phyloP scores from a whole-genome alignment of 1,140 invertebrate species.

The Hylaeus anthracinus region DNA sequence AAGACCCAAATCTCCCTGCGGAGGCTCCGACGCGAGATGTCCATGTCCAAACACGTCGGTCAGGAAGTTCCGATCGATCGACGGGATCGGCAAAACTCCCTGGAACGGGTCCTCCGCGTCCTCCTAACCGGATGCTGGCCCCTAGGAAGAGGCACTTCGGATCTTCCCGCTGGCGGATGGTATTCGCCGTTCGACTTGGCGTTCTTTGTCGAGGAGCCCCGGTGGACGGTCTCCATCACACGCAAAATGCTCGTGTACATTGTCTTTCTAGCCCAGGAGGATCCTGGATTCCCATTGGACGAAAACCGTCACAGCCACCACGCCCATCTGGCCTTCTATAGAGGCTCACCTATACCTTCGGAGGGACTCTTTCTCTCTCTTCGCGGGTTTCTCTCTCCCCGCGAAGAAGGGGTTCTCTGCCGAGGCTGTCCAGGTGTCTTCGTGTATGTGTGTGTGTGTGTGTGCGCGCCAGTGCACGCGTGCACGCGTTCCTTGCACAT shows the following conservation, averaged over 20 bases:
- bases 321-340: conserved; percentile 77
- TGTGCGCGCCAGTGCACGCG: conserved; percentile 14
- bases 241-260: conserved; percentile 73
- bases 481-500: conserved; percentile 43
- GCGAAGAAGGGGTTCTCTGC: conserved; percentile 18
- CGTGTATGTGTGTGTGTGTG: conserved; percentile 26
- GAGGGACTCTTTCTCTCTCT: conserved; percentile 52
- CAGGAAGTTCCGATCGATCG: conserved; percentile 5
- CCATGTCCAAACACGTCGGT: neutral
- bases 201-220: conserved; percentile 65
- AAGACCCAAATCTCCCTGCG: neutral
- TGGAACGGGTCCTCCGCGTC: conserved; percentile 3
- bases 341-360: conserved; percentile 74
- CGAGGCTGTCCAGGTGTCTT: conserved; percentile 32
- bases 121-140: conserved; percentile 28
- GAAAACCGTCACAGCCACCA: conserved; percentile 77
- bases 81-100: conserved; percentile 8
- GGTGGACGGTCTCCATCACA: conserved; percentile 67
- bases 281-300: conserved; percentile 76
- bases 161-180: conserved; percentile 54
- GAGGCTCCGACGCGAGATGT: neutral
- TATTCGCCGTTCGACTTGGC: conserved; percentile 67
- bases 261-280: conserved; percentile 76
- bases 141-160: conserved; percentile 37
- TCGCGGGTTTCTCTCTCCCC: conserved; percentile 23